Evolutionary conservation across 2,797 vertebrate genomes (phyloP), one percentile per base, ranked within the genome.

Genomic region (Alectoris magna): DNA sequence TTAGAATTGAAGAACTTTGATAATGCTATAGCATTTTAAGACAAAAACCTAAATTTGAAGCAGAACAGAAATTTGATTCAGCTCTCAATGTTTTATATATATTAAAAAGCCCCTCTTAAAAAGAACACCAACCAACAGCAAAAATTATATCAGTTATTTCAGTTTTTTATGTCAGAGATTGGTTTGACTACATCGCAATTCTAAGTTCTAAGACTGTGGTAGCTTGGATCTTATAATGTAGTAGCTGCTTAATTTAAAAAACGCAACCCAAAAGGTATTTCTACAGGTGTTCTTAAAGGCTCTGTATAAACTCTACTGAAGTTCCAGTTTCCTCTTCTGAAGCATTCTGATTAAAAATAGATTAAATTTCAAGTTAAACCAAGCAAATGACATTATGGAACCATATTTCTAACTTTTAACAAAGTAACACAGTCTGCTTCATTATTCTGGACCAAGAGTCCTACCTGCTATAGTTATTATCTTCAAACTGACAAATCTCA

Each of bases 261-360:
- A 6, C 46, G 38, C 4, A 9, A 77, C 4, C 9, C 70, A 34
- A 69, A 38, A 6, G 6, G 22, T 62, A 2, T 29, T 36, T 86
- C 8, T 18, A 2, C 0, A 0, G 7, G 10, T 75, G 4, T 27
- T 90, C 44, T 90, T 31, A 51, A 88, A 75, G 31, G 4, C 2
- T 71, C 8, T 36, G 8, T 22, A 17, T 63, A 84, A 67, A 4
- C 6, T 51, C 66, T 63, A 18, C 1, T 17, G 11, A 88, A 46
- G 5, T 73, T 82, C 38, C n/a, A 48, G 3, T 78, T 79, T 82
- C 56, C n/a, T 84, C 36, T 44, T 6, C 4, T 43, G 75, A 85
- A 18, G 6, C 84, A 10, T 39, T 72, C 81, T 73, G 18, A 84
- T 69, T 1, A 23, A 67, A 78, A 68, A 26, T 1, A 2, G 2